Percentiles rank a stretch among this genome's conserved stretches.
Evolutionary conservation across 1,140 invertebrate genomes (phyloP).

Genomic region (Euborellia annulipes): DNA sequence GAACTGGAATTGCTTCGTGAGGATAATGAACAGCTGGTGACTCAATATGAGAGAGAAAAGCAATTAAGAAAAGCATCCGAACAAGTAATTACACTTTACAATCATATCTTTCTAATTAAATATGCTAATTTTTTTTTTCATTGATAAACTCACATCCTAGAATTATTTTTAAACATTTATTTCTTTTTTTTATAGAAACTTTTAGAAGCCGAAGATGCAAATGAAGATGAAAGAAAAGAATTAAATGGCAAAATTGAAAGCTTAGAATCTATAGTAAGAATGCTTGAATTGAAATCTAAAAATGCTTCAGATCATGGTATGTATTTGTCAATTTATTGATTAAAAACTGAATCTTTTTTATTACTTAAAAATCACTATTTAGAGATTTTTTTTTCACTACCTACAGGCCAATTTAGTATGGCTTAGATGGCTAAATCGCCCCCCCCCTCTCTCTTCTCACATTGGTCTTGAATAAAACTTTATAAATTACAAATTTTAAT

Average conservation of each 20-base stretch:
- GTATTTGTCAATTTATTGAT: conserved; percentile 9
- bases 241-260: conserved; percentile 81
- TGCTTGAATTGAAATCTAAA: conserved; percentile 96
- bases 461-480: no score
- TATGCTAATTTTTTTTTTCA: not conserved
- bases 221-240: conserved; percentile 89
- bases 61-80: conserved; percentile 85
- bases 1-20: conserved; percentile 92
- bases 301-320: conserved; percentile 91
- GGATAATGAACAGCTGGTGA: conserved; percentile 97
- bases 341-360: no score
- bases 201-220: conserved; percentile 86
- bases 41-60: conserved; percentile 98
- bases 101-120: not conserved
- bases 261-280: conserved; percentile 89
- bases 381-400: no score
- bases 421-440: no score
- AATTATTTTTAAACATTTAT: conserved; percentile 6
- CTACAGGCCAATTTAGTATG: not conserved
- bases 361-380: no score
- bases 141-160: not conserved
- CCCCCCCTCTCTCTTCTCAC: no score
- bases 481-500: no score
- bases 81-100: conserved; percentile 45
- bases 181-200: conserved; percentile 49